Base-by-base conservation (phyloP, 2,113 vertebrate genomes). In the Lutjanus erythropterus region DNA sequence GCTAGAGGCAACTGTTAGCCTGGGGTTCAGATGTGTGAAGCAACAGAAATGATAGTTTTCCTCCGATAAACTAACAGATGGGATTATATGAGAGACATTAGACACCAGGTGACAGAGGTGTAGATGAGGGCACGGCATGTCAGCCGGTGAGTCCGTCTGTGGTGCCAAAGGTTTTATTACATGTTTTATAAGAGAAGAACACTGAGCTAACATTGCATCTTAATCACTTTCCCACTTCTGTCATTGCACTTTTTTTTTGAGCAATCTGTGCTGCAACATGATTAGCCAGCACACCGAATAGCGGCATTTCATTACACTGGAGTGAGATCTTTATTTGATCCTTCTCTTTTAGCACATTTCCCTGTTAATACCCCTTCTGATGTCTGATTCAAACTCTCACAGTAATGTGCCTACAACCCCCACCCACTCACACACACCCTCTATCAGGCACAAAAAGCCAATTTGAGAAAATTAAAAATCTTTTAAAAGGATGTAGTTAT, bases 381-480 rank as follows among this genome's bases (percentile, higher is more conserved):
- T 91, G 84, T 90, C 89, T 84, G 83, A 86, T 91, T 92, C 86
- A 84, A 90, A 85, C 75, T 75, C 75, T 71, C 69, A 39, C 75
- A 56, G 70, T 83, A 81, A 84, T 82, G 59, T 78, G 70, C 61
- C 68, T 68, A 10, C 65, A 79, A 62, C 76, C 29, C 61, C 14
- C 78, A 46, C 23, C 31, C 42, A n/a, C 60, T 14, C 44, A 61
- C 66, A 50, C 47, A 71, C 23, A 55, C 35, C 46, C 77, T 78
- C 75, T 53, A 73, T 80, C 71, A 66, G 56, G 66, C 78, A 80
- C 78, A 86, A 89, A 93, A 92, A 91, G 78, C 49, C 79, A 84
- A 92, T 93, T 92, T 92, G 77, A 89, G 88, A 88, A 89, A 91
- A 92, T 93, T 86, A 82, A 89, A 93, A 90, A 76, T 88, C 55